Conservation (phyloP, 2,888 invertebrate genomes). For the Pandemis heparana region DNA sequence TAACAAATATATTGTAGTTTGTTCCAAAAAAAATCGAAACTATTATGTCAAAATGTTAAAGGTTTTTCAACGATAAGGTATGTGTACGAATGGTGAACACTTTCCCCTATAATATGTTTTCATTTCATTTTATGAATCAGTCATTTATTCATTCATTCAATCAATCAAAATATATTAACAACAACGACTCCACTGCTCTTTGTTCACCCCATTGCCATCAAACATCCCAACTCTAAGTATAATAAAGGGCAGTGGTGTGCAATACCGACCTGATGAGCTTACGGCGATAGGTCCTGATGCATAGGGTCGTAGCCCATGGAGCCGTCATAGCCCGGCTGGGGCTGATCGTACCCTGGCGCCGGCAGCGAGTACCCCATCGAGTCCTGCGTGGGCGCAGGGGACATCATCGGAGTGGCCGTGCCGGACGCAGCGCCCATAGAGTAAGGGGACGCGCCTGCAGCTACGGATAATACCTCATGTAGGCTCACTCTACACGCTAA, state of each 20-base stretch:
- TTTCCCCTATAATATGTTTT: no score
- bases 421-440: conserved; percentile 95
- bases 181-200: no score
- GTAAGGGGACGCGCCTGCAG: conserved; percentile 93
- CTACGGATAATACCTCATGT: conserved; percentile 55
- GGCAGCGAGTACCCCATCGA: conserved; percentile 97
- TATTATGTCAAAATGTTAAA: no score
- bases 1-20: no score
- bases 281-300: conserved; percentile 94
- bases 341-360: conserved; percentile 96
- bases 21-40: no score
- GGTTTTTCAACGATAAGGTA: no score
- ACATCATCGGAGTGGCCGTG: conserved; percentile 97
- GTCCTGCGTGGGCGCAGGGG: conserved; percentile 96
- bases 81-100: no score
- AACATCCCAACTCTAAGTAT: no score
- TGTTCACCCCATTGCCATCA: no score
- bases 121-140: no score
- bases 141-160: no score
- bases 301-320: conserved; percentile 97
- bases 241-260: neutral
- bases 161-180: no score
- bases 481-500: conserved; percentile 30
- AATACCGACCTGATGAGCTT: conserved; percentile 47
- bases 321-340: conserved; percentile 94